These are phyloP conservation scores for Aegypius monachus DNA, from an alignment of 2,113 vertebrate genomes.

Conservation along the genomic window DNA sequence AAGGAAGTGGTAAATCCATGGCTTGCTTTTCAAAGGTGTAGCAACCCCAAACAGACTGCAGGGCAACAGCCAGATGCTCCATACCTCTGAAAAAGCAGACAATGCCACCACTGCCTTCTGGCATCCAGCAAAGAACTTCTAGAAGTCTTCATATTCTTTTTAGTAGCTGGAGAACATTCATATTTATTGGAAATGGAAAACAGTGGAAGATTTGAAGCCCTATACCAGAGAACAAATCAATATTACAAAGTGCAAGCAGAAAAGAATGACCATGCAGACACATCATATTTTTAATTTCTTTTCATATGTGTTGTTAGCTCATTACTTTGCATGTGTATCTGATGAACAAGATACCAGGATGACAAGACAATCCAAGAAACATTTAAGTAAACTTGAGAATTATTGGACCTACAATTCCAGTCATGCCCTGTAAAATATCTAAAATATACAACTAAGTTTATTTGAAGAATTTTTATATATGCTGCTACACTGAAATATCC, in stretches of 20 bases:
- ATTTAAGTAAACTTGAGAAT: background rate
- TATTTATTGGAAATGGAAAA: background rate
- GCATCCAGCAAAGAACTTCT: background rate
- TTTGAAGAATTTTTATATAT: background rate
- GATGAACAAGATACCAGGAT: background rate
- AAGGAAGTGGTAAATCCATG: background rate
- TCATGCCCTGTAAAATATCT: background rate
- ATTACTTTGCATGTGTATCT: background rate
- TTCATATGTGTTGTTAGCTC: background rate
- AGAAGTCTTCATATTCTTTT: background rate
- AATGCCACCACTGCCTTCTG: background rate
- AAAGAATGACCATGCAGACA: background rate
- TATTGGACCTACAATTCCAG: accelerated
- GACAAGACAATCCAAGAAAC: background rate
- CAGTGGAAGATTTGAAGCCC: background rate
- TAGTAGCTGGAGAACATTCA: background rate
- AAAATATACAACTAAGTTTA: background rate
- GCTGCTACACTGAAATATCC: background rate
- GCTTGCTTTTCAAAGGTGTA: background rate
- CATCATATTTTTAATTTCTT: background rate
- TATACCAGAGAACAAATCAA: background rate
- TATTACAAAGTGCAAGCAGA: background rate
- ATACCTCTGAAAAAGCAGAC: background rate
- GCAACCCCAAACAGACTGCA: background rate
- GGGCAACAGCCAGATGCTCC: background rate